Base-by-base conservation (phyloP, 1,140 invertebrate genomes). In the Bombus sylvicola region DNA sequence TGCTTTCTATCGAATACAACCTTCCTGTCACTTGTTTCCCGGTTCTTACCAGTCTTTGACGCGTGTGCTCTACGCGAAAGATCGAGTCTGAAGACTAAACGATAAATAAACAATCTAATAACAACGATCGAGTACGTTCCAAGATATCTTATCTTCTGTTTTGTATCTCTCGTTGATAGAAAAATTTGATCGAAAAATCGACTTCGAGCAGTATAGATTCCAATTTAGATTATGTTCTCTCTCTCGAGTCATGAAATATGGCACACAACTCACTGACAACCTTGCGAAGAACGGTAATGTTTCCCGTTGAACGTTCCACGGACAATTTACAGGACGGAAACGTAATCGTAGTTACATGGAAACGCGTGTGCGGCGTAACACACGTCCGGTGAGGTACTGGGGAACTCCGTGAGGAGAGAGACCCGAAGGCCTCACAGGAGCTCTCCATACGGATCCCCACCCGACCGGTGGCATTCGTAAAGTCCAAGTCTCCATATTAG, bases 401-500 rank as follows among this genome's bases (percentile, higher is more conserved):
- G 87, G 92, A 92, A 79, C 81, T 81, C 81, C 80, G 88, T 87
- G 89, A 89, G 89, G 86, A 86, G 89, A 91, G 89, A 89, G 86
- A 89, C 88, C 77, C 83, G 88, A 90, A 92, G 87, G 86, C 89
- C 90, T 91, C 88, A 89, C 88, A 91, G 90, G 90, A 91, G 73
- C 77, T 83, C 85, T 85, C 88, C 83, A 78, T 90, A 83, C 88
- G 81, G 89, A 91, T 91, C 91, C 90, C 91, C 91, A 89, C 91
- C 89, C 89, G 79, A 39, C 69, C 80, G 39, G 53, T 89, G 86
- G 86, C 88, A 91, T 91, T 91, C 90, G 90, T 87, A 90, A 88
- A 91, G 68, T 74, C 90, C 76, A 89, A 88, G 89, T 91, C 93
- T 91, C 95, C 95, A 95, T 95, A 95, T 95, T 95, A 95, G 94